These are phyloP conservation scores for Rotaria macrura DNA, from an alignment of 2,888 invertebrate species.

Conservation along the genomic window DNA sequence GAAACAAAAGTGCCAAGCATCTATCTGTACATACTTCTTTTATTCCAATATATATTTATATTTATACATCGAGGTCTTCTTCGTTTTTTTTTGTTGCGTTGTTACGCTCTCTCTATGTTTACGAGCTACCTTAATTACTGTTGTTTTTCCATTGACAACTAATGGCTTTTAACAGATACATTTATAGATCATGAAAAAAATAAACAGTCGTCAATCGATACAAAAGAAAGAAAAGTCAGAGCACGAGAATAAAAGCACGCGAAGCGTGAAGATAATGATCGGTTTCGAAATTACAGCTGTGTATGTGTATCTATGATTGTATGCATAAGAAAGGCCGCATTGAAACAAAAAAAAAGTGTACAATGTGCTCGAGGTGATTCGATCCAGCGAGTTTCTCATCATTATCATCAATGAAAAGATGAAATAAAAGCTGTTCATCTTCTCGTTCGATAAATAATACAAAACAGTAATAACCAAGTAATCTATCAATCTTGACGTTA, in stretches of 20 bases:
- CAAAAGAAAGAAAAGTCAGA: not conserved
- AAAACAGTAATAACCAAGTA: not conserved
- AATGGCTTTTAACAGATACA: not conserved
- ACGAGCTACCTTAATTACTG: not conserved
- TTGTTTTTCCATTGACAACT: not conserved
- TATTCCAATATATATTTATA: not conserved
- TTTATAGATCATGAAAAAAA: not conserved
- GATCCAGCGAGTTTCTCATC: constrained; percentile 12
- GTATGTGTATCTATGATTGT: not conserved
- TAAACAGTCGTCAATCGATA: not conserved
- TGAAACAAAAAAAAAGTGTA: not conserved
- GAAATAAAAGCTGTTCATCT: constrained; percentile 4
- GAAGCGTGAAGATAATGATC: constrained; percentile 23
- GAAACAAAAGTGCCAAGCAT: not conserved
- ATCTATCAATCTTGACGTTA: not conserved
- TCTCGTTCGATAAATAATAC: not conserved
- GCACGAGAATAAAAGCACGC: not conserved
- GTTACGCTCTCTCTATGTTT: not conserved
- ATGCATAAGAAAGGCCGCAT: constrained; percentile 1
- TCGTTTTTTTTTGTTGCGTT: not conserved
- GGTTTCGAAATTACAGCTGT: constrained; percentile 9
- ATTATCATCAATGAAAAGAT: not conserved
- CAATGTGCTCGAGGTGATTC: constrained; percentile 12
- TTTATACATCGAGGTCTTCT: not conserved
- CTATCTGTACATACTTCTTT: not conserved